These are phyloP conservation scores for Bursaphelenchus mucronatus DNA, from an alignment of 1,140 invertebrate genomes.

Conservation along the genomic window DNA sequence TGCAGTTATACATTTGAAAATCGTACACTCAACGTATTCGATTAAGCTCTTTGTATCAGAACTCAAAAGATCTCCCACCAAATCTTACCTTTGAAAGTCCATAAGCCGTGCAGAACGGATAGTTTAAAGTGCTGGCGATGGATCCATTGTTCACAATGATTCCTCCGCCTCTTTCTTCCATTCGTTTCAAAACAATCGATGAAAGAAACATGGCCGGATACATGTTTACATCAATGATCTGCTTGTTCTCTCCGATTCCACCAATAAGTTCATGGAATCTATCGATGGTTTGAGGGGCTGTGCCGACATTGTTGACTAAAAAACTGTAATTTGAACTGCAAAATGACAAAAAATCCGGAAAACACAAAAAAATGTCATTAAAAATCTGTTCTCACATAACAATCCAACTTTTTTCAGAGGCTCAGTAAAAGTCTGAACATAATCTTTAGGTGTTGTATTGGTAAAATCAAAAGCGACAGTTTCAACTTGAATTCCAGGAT, in stretches of 20 bases:
- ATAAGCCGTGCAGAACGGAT: slow-evolving; percentile 13
- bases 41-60: slow-evolving; percentile 37
- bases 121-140: slow-evolving; percentile 19
- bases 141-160: slow-evolving; percentile 41
- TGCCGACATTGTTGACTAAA: slow-evolving; percentile 45
- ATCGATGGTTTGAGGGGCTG: slow-evolving; percentile 40
- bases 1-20: too few species aligned
- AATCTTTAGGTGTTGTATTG: slow-evolving; percentile 19
- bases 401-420: neutral
- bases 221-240: slow-evolving; percentile 36
- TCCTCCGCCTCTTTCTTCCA: slow-evolving; percentile 32
- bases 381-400: slow-evolving; percentile 24
- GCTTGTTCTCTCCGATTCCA: slow-evolving; percentile 26
- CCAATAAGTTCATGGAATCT: slow-evolving; percentile 35
- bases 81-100: slow-evolving; percentile 4
- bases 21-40: too few species aligned
- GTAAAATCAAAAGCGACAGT: slow-evolving; percentile 46
- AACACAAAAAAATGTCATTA: slow-evolving; percentile 28
- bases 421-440: slow-evolving; percentile 23
- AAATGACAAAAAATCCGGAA: neutral
- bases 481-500: slow-evolving; percentile 27
- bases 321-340: slow-evolving; percentile 2
- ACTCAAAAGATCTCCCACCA: slow-evolving; percentile 29
- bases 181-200: slow-evolving; percentile 34
- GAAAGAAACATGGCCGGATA: slow-evolving; percentile 25